Base-by-base conservation (phyloP, 2,113 vertebrate genomes). In the Vimba vimba region DNA sequence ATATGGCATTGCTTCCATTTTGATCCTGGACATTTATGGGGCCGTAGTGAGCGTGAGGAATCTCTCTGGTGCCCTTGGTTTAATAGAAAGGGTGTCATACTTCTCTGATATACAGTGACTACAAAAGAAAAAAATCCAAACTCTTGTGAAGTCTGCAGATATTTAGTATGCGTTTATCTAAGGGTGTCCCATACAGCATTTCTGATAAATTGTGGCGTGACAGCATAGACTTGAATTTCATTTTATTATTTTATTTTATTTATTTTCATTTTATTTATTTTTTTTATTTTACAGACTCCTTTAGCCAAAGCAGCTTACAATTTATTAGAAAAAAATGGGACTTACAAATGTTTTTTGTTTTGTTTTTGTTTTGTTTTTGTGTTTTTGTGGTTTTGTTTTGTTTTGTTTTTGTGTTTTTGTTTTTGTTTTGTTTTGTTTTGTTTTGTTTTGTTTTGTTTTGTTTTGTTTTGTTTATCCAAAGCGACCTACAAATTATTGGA, bases 41-140 rank as follows among this genome's bases (percentile, higher is more conserved):
- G 89, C 93, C 89, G 90, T 73, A 88, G 92, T 92, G 94, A 94
- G 94, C 90, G 92, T 95, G 92, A 94, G 91, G 91, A 92, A 95
- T 95, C 91, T 93, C 92, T 93, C 90, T 83, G 84, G 90, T 94
- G 95, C 93, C 95, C 94, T 95, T 95, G 95, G 93, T 94, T 94
- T 95, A 94, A 95, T 94, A 93, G 94, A 91, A 91, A 92, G 92
- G 93, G 92, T 94, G 94, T 93, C 93, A 93, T 87, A 91, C 91
- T 91, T 91, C 91, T 88, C 92, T 95, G 93, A 94, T 94, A 94
- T 94, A 94, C 93, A 94, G 93, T 92, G 85, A 87, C 83, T 52
- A 85, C 30, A 79, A 76, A 86, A 87, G 85, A 89, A 91, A 92
- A 91, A 90, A 89, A 91, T 68, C 87, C 91, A 89, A 89, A 93